Evolutionary conservation across 2,888 invertebrate genomes (phyloP).

Genomic region (Ephialtes manifestator): DNA sequence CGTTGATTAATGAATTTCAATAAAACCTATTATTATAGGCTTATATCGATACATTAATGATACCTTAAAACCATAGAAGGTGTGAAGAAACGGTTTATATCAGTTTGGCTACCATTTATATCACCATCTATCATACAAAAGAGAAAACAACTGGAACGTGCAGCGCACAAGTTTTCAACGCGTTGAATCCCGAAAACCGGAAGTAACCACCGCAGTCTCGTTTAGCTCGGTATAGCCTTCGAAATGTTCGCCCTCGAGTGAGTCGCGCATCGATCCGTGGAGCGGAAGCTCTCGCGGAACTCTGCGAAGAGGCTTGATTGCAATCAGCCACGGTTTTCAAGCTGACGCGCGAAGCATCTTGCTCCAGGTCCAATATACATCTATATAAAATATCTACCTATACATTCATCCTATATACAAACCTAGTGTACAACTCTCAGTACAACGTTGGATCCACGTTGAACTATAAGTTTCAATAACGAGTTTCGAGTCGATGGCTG

Average conservation of each 20-base stretch:
- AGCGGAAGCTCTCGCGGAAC: conserved; percentile 74
- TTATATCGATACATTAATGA: background rate
- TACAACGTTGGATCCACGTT: conserved; percentile 42
- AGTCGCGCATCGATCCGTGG: conserved; percentile 70
- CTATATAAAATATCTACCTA: background rate
- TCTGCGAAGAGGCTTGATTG: conserved; percentile 81
- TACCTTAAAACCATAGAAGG: no score
- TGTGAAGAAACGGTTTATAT: no score
- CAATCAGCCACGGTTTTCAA: conserved; percentile 81
- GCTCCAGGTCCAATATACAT: background rate
- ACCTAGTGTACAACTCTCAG: background rate
- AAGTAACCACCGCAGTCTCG: conserved; percentile 33
- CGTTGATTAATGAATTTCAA: no score
- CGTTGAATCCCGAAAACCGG: conserved; percentile 40
- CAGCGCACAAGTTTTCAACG: background rate
- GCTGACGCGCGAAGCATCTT: conserved; percentile 44
- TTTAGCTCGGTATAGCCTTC: conserved; percentile 21
- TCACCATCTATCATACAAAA: no score
- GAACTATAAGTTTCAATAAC: conserved; percentile 76
- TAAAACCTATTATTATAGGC: no score
- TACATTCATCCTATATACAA: background rate
- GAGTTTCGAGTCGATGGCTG: conserved; percentile 73
- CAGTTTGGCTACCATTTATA: background rate
- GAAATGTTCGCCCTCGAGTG: conserved; percentile 45
- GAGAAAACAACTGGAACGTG: background rate